These are phyloP conservation scores for Allacma fusca DNA, from an alignment of 2,888 invertebrate species.

Conservation along the genomic window DNA sequence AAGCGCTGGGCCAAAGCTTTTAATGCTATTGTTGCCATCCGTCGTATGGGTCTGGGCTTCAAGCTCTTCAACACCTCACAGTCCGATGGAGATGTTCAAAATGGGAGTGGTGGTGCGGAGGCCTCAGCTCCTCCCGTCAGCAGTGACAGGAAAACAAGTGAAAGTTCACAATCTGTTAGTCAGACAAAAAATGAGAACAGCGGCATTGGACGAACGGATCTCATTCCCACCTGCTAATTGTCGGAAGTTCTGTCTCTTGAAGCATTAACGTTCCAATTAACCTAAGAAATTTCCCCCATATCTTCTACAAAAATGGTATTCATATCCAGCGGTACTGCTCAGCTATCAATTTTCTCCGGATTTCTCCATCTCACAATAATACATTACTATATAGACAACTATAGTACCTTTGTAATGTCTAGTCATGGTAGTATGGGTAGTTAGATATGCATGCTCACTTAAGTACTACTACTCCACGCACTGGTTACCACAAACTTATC, in stretches of 20 bases:
- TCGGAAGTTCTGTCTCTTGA: slow-evolving; percentile 1
- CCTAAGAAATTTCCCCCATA: background rate
- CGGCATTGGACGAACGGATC: slow-evolving; percentile 15
- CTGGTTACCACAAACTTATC: too few species aligned
- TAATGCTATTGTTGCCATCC: slow-evolving; percentile 84
- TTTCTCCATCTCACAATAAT: too few species aligned
- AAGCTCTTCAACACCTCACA: slow-evolving; percentile 28
- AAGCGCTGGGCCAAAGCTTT: slow-evolving; percentile 90
- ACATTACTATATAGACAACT: too few species aligned
- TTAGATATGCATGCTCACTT: too few species aligned
- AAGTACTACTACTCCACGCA: too few species aligned
- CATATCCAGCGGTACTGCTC: too few species aligned
- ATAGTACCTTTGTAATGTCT: too few species aligned
- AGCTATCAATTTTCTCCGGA: too few species aligned
- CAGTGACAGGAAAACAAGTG: slow-evolving; percentile 17
- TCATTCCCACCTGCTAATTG: slow-evolving; percentile 12
- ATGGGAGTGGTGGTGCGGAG: background rate
- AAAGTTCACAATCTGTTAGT: background rate
- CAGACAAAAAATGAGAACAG: background rate
- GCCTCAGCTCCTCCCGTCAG: background rate
- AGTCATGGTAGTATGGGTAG: too few species aligned
- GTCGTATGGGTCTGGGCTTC: slow-evolving; percentile 72
- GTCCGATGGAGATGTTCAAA: background rate
- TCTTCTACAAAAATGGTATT: too few species aligned
- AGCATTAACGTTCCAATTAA: slow-evolving; percentile 27